phyloP scores from a whole-genome alignment of 2,888 invertebrate genomes.

The Acanthosepion esculentum region DNA sequence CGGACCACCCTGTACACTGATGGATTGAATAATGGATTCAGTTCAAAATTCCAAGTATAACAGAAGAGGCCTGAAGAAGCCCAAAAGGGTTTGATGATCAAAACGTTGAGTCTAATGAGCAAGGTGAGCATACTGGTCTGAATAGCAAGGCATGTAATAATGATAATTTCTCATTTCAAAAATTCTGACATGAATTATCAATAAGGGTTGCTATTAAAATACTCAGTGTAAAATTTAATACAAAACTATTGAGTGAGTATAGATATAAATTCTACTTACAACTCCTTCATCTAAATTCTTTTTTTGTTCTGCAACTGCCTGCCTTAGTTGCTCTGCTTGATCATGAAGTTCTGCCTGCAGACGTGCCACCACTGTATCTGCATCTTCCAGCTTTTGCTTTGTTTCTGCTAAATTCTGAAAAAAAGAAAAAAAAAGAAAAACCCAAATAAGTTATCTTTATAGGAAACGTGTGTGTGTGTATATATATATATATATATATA shows the following conservation, averaged over 20 bases:
- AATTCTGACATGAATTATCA: background rate
- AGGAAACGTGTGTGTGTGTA: background rate
- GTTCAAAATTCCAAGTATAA: no score
- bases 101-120: no score
- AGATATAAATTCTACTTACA: constrained; percentile 24
- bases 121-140: no score
- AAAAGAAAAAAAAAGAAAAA: background rate
- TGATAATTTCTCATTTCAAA: no score
- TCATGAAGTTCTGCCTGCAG: constrained; percentile 35
- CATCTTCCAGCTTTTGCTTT: constrained; percentile 41
- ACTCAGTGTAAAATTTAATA: background rate
- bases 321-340: constrained; percentile 36
- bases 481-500: background rate
- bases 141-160: no score
- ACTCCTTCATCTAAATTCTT: background rate
- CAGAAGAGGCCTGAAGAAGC: no score
- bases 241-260: no score
- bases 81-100: no score
- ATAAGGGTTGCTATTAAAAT: background rate
- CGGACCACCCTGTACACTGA: no score
- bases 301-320: background rate
- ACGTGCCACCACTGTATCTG: background rate
- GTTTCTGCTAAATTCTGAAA: background rate
- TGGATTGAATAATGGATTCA: no score
- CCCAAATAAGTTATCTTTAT: background rate